A percentile compares a stretch with the other conserved stretches of the same genome.
phyloP scores from a whole-genome alignment of 2,113 vertebrate species.

The Hypomesus transpacificus region DNA sequence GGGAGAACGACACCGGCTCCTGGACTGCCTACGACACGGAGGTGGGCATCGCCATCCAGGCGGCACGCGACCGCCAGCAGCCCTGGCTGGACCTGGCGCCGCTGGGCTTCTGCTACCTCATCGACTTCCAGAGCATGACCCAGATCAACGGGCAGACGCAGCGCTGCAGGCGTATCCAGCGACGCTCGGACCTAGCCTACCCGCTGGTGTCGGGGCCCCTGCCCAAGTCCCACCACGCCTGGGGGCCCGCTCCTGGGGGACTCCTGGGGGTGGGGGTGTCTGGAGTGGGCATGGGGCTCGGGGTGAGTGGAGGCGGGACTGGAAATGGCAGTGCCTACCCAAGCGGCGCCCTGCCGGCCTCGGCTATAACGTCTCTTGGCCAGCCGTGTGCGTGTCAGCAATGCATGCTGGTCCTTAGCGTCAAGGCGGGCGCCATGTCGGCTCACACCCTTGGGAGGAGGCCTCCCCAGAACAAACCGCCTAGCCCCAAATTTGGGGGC shows the following conservation, averaged over 20 bases:
- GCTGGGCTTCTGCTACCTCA: constrained; percentile 96
- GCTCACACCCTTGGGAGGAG: constrained; percentile 73
- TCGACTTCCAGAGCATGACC: constrained; percentile 97
- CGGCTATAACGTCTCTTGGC: constrained; percentile 71
- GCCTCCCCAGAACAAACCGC: constrained; percentile 65
- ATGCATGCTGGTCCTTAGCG: constrained; percentile 85
- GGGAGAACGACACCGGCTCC: constrained; percentile 91
- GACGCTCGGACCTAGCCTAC: constrained; percentile 87
- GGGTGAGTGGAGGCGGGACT: constrained; percentile 37
- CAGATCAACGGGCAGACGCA: constrained; percentile 96
- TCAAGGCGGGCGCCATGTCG: constrained; percentile 72
- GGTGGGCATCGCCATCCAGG: constrained; percentile 96
- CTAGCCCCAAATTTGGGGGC: constrained; percentile 66
- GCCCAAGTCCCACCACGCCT: constrained; percentile 76
- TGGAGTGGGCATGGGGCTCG: constrained; percentile 61
- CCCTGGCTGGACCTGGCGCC: constrained; percentile 96
- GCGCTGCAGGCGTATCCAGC: constrained; percentile 85
- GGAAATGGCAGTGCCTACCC: constrained; percentile 72
- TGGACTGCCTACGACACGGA: constrained; percentile 98
- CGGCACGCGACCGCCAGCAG: constrained; percentile 94
- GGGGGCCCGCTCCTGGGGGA: constrained; percentile 66
- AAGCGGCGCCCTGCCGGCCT: constrained; percentile 71
- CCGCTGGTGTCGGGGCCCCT: constrained; percentile 83
- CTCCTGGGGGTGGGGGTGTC: constrained; percentile 70
- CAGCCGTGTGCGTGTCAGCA: constrained; percentile 86